A percentile compares a stretch with the other conserved stretches of the same genome.
Evolutionary conservation across 2,797 vertebrate genomes (phyloP).

Genomic region (Hyperoplus lanceolatus): DNA sequence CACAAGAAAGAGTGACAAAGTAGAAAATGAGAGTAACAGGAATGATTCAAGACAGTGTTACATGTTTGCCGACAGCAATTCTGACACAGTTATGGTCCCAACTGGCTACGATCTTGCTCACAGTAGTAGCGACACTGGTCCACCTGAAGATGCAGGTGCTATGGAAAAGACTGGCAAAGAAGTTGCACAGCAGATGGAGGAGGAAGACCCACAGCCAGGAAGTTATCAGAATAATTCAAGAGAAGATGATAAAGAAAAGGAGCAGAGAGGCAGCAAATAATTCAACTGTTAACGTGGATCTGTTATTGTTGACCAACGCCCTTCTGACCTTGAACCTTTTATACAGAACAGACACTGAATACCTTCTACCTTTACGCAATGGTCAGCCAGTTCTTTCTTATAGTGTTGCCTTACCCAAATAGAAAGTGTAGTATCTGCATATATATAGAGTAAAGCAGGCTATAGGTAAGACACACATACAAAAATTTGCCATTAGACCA

Average conservation of each 20-base stretch:
- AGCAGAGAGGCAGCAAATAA: background rate
- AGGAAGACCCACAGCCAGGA: background rate
- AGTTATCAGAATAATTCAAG: background rate
- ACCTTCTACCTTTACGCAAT: background rate
- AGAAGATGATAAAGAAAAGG: background rate
- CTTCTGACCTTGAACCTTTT: no score
- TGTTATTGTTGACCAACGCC: no score
- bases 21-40: background rate
- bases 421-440: background rate
- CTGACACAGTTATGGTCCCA: background rate
- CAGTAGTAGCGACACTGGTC: background rate
- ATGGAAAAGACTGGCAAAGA: rapidly evolving
- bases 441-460: background rate
- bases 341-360: no score
- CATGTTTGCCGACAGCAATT: background rate
- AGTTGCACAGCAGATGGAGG: background rate
- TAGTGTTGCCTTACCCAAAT: background rate
- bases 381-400: background rate
- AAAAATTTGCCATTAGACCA: background rate
- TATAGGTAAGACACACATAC: background rate
- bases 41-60: background rate
- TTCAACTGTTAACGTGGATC: background rate
- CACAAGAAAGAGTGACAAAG: background rate
- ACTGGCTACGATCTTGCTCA: background rate
- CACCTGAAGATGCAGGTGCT: background rate